Evolutionary conservation across 2,113 vertebrate species (phyloP), one percentile per base, ranked within the genome.

Genomic region (Macroglossus sobrinus): DNA sequence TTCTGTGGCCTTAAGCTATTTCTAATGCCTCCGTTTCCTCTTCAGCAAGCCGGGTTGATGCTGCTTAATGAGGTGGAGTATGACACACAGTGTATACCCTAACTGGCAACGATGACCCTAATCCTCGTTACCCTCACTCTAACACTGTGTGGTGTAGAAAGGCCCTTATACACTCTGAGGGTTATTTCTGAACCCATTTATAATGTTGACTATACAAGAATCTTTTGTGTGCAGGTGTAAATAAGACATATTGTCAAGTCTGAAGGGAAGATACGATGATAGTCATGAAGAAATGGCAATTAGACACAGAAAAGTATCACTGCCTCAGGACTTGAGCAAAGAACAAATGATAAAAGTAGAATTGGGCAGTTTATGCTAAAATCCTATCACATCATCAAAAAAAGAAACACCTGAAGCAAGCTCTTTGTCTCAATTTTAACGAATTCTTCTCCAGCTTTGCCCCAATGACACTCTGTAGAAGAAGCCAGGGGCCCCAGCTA

Each of bases 401-500:
- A 92, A 80, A 50, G 50, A 24, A 35, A 66, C 9, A 81, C 45
- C 2, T 43, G 40, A 66, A 93, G 35, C 53, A 82, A 94, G 72
- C 64, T 22, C 43, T 30, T 22, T n/a, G 40, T 35, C 85, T 61
- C 24, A 10, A 21, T 40, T 75, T 59, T 4, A 66, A 3, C 2
- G 57, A 8, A 18, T 53, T 55, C 53, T 50, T 22, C 2, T 24
- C 64, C 1, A 15, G 24, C 8, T 57, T 30, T 40, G 1, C 57
- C 24, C 14, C 55, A 61, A 61, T 38, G 66, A 1, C 16, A 9
- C 24, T 24, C 22, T 1, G 38, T 0, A 0, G 12, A 50, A 57
- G 55, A 15, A 0, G 0, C 0, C 1, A 26, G 47, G 22, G 75
- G 26, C 0, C 0, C 28, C 38, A 9, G 47, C 3, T 22, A 78